Evolutionary conservation across 2,797 vertebrate species (phyloP).

Genomic region (Myotis pilosus): DNA sequence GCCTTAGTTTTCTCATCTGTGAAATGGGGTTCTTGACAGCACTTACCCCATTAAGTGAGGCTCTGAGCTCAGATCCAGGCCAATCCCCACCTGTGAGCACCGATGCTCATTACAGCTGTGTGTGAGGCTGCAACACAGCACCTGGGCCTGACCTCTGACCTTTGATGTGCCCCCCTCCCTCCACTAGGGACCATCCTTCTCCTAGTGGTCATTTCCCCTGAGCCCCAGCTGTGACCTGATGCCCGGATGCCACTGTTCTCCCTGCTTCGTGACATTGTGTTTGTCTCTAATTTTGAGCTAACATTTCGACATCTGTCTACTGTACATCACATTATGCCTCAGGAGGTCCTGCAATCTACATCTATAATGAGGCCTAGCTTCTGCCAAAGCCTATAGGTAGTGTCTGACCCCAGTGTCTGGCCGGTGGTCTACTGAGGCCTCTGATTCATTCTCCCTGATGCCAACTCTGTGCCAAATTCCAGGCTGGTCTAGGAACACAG

Average conservation of each 20-base stretch:
- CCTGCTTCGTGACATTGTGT: neutral
- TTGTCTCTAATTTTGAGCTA: neutral
- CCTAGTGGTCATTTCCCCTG: fast-evolving
- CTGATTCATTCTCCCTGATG: neutral
- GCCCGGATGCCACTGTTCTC: neutral
- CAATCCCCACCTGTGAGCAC: neutral
- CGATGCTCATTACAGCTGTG: neutral
- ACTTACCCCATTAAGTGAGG: neutral
- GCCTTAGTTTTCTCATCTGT: neutral
- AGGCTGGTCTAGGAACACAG: neutral
- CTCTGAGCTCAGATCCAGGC: neutral
- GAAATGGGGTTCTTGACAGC: neutral
- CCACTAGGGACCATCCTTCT: neutral
- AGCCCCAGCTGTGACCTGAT: neutral
- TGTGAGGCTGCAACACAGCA: neutral
- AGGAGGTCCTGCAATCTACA: neutral
- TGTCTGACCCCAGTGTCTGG: neutral
- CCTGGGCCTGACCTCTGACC: neutral
- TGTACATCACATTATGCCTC: neutral
- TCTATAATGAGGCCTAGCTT: neutral
- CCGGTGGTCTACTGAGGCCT: neutral
- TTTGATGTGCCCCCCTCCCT: neutral
- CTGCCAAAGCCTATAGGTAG: neutral
- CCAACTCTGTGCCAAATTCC: neutral
- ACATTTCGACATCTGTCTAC: neutral